phyloP scores from a whole-genome alignment of 1,140 invertebrate species.

The Diprion similis region DNA sequence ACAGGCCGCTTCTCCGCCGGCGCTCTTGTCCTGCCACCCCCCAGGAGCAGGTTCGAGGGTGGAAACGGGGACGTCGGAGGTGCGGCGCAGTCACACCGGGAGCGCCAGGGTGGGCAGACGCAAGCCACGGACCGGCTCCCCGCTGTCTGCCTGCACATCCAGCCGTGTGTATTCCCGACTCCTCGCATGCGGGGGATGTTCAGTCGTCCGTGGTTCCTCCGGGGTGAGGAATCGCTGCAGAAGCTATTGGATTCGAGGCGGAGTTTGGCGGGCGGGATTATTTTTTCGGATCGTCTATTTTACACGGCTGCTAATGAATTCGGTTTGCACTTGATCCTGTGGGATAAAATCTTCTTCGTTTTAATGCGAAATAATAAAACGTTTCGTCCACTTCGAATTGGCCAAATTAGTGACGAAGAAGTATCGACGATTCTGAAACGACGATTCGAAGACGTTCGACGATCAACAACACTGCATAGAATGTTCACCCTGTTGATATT shows the following conservation, averaged over 20 bases:
- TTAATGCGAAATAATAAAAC: too few relatives aligned
- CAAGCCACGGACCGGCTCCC: slow-evolving; percentile 36
- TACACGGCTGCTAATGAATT: too few relatives aligned
- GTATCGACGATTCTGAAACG: too few relatives aligned
- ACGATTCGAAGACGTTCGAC: too few relatives aligned
- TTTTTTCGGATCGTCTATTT: too few relatives aligned
- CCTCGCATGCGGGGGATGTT: slow-evolving; percentile 1
- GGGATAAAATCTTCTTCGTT: too few relatives aligned
- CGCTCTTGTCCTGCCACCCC: not conserved
- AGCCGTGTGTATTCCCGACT: not conserved
- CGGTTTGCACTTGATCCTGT: too few relatives aligned
- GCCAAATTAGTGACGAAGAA: too few relatives aligned
- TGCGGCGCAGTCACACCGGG: slow-evolving; percentile 58
- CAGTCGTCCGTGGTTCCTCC: not conserved
- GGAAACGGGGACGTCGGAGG: slow-evolving; percentile 44
- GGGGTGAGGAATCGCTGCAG: not conserved
- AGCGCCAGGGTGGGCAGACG: slow-evolving; percentile 55
- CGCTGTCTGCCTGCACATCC: slow-evolving; percentile 9
- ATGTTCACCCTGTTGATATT: too few relatives aligned
- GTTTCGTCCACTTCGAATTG: too few relatives aligned
- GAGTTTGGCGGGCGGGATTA: not conserved
- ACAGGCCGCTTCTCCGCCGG: not conserved
- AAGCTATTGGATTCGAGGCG: not conserved
- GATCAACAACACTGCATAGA: too few relatives aligned
- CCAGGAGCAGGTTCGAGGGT: slow-evolving; percentile 32